A percentile compares a stretch with the other conserved stretches of the same genome.
Evolutionary conservation across 2,797 vertebrate genomes (phyloP).

Genomic region (Crocodylus rhombifer): DNA sequence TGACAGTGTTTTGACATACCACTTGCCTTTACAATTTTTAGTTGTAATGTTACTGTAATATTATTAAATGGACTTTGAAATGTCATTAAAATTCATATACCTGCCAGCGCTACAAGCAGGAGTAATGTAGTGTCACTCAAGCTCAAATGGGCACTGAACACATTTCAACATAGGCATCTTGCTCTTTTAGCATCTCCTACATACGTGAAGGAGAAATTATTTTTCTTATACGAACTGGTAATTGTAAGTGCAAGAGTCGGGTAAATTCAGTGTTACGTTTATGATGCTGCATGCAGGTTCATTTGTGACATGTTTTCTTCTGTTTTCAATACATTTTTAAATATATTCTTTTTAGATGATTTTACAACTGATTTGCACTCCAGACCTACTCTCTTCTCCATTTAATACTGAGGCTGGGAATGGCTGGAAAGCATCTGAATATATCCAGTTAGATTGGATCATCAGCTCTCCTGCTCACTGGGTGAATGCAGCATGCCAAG

Average conservation of each 20-base stretch:
- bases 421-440: neutral
- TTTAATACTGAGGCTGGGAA: neutral
- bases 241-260: neutral
- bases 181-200: constrained; percentile 19
- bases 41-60: constrained; percentile 51
- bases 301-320: neutral
- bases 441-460: neutral
- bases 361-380: neutral
- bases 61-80: constrained; percentile 64
- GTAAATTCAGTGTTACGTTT: neutral
- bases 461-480: constrained; percentile 19
- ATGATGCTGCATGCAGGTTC: neutral
- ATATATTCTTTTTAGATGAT: neutral
- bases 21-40: constrained; percentile 57
- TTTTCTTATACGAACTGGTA: neutral
- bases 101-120: constrained; percentile 10
- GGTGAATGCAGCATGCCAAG: constrained; percentile 18
- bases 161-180: neutral
- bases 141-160: constrained; percentile 22
- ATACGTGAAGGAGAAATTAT: constrained; percentile 20
- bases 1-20: constrained; percentile 17
- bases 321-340: neutral
- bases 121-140: constrained; percentile 58
- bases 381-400: neutral
- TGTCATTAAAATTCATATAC: constrained; percentile 56